Percentiles rank a stretch among this genome's conserved stretches.
Conservation (phyloP, 2,888 invertebrate genomes). For the Thereva nobilitata region DNA sequence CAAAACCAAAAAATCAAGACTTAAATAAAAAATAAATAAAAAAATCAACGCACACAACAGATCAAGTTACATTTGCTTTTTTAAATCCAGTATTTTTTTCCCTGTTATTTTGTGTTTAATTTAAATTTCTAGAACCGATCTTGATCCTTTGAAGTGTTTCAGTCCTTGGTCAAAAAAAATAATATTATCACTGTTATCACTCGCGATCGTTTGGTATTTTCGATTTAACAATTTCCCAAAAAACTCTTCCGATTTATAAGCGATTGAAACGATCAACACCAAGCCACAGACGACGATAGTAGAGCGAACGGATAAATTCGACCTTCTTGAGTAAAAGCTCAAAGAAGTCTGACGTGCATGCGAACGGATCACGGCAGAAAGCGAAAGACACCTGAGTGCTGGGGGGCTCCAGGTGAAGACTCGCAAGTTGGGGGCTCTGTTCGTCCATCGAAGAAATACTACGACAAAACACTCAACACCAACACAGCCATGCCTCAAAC, state of each 20-base stretch:
- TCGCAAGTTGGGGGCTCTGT: constrained; percentile 8
- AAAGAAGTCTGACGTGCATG: constrained; percentile 56
- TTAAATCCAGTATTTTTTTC: no score
- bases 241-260: constrained; percentile 16
- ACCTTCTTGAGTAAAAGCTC: constrained; percentile 59
- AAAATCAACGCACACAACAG: constrained; percentile 22
- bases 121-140: no score
- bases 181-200: no score
- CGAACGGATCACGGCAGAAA: constrained; percentile 40
- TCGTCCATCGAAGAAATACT: constrained; percentile 23
- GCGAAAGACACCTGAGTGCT: constrained; percentile 38
- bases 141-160: no score
- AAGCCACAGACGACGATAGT: constrained; percentile 23
- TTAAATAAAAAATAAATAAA: not conserved
- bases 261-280: constrained; percentile 19
- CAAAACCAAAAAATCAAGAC: constrained; percentile 14
- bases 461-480: constrained; percentile 12
- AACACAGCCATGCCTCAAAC: constrained; percentile 1
- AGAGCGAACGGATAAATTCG: constrained; percentile 46
- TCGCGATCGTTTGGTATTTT: no score
- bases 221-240: not conserved
- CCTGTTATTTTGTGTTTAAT: no score
- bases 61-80: constrained; percentile 11
- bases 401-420: constrained; percentile 8
- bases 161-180: no score